Evolutionary conservation across 2,113 vertebrate genomes (phyloP).

Genomic region (Chlorodrepanis virens): DNA sequence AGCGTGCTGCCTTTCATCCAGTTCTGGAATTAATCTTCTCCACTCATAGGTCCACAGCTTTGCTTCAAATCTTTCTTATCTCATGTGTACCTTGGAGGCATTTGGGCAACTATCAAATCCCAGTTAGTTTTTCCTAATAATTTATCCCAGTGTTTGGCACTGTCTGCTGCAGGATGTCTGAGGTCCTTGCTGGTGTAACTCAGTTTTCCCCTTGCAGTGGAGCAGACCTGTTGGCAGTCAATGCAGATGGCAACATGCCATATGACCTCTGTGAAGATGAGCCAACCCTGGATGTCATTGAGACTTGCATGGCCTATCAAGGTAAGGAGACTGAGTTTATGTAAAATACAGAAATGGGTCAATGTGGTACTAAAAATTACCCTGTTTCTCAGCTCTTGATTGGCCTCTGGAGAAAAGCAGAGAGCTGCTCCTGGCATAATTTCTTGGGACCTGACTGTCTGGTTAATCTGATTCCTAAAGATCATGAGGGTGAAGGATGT

Average conservation of each 20-base stretch:
- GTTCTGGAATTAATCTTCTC: not conserved
- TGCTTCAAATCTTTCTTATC: not conserved
- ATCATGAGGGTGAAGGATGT: not conserved
- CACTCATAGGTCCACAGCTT: not conserved
- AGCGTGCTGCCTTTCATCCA: not conserved
- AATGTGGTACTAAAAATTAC: not conserved
- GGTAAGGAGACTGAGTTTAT: slow-evolving; percentile 72
- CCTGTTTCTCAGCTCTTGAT: not conserved
- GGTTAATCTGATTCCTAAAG: not conserved
- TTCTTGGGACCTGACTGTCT: not conserved
- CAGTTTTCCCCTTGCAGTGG: slow-evolving; percentile 74
- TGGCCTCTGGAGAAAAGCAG: not conserved
- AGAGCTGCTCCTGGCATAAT: not conserved
- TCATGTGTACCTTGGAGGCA: not conserved
- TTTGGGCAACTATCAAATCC: not conserved
- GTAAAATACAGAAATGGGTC: not conserved
- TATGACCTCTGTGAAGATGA: slow-evolving; percentile 98
- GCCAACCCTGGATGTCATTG: slow-evolving; percentile 94
- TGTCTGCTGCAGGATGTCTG: not conserved
- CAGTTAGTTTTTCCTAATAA: not conserved
- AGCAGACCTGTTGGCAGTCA: slow-evolving; percentile 91
- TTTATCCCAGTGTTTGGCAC: not conserved
- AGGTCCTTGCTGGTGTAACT: not conserved
- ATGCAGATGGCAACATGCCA: slow-evolving; percentile 97
- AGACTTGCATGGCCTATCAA: slow-evolving; percentile 95